Evolutionary conservation across 2,888 invertebrate genomes (phyloP).

Genomic region (Enoplolaimus lenunculus): DNA sequence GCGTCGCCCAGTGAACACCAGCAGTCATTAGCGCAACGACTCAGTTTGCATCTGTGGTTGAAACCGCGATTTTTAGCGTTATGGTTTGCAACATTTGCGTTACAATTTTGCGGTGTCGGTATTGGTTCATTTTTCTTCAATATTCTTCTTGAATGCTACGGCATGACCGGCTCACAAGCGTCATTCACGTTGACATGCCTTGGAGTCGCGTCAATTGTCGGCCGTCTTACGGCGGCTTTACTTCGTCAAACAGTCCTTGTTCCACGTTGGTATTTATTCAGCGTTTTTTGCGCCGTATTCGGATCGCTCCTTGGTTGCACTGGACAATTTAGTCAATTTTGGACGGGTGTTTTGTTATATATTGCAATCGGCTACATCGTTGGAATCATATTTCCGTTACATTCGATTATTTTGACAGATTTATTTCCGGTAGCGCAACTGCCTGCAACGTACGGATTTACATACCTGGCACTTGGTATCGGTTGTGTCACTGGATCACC

Average conservation of each 20-base stretch:
- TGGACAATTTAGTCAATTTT: not conserved
- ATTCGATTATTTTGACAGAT: slow-evolving; percentile 15
- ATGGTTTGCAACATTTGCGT: not conserved
- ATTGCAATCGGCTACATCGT: not conserved
- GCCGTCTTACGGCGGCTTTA: not conserved
- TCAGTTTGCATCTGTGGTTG: not conserved
- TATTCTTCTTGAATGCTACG: not conserved
- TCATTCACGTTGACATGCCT: not conserved
- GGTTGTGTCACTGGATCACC: slow-evolving; percentile 10
- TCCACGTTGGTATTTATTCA: slow-evolving; percentile 13
- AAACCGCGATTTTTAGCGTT: not conserved
- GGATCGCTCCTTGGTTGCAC: not conserved
- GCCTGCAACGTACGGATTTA: slow-evolving; percentile 3
- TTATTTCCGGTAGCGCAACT: not conserved
- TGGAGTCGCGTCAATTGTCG: slow-evolving; percentile 15
- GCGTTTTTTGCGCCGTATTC: not conserved
- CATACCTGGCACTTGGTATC: slow-evolving; percentile 15
- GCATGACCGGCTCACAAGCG: not conserved
- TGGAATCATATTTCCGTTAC: slow-evolving; percentile 5
- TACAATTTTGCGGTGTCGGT: slow-evolving; percentile 14
- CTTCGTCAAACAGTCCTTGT: not conserved
- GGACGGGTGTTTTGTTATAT: not conserved
- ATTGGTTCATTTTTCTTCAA: slow-evolving; percentile 7
- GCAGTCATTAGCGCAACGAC: not conserved
- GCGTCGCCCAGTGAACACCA: not conserved